Evolutionary conservation across 2,888 invertebrate species (phyloP).

Genomic region (Pristionchus mayeri): DNA sequence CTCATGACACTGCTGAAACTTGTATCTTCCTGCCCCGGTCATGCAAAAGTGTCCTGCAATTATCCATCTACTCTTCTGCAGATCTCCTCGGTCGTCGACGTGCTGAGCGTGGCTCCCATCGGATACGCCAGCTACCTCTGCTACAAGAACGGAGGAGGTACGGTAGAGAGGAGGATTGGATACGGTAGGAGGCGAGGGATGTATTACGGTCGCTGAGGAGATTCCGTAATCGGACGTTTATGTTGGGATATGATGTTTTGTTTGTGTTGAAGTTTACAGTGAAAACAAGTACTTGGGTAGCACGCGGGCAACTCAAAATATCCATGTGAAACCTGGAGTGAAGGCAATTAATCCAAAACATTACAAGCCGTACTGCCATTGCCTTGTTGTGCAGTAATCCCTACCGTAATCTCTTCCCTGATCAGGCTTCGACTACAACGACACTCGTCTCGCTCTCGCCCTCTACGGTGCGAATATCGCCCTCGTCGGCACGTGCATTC

Average conservation of each 20-base stretch:
- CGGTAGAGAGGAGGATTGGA: constrained; percentile 19
- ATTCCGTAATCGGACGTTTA: neutral
- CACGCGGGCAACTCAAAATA: too few species aligned
- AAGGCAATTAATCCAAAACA: too few species aligned
- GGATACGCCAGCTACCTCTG: constrained; percentile 74
- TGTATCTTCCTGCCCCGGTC: too few species aligned
- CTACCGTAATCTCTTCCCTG: neutral
- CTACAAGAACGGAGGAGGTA: constrained; percentile 74
- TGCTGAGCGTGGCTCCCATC: constrained; percentile 66
- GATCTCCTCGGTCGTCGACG: constrained; percentile 65
- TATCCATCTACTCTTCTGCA: neutral
- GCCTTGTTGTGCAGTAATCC: too few species aligned
- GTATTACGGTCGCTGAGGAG: too few species aligned
- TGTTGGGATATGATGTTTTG: too few species aligned
- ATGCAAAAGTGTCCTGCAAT: too few species aligned
- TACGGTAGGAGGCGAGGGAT: neutral
- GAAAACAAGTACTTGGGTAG: too few species aligned
- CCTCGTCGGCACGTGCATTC: constrained; percentile 62
- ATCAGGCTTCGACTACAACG: constrained; percentile 69
- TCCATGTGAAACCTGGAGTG: too few species aligned
- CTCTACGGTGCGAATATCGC: constrained; percentile 67
- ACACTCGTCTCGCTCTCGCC: constrained; percentile 69
- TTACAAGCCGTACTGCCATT: too few species aligned
- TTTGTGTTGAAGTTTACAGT: too few species aligned
- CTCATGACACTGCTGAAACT: too few species aligned